Percentiles rank a stretch among this genome's conserved stretches.
These are phyloP conservation scores for Noctua pronuba DNA, from an alignment of 2,888 invertebrate species.

Conservation along the genomic window DNA sequence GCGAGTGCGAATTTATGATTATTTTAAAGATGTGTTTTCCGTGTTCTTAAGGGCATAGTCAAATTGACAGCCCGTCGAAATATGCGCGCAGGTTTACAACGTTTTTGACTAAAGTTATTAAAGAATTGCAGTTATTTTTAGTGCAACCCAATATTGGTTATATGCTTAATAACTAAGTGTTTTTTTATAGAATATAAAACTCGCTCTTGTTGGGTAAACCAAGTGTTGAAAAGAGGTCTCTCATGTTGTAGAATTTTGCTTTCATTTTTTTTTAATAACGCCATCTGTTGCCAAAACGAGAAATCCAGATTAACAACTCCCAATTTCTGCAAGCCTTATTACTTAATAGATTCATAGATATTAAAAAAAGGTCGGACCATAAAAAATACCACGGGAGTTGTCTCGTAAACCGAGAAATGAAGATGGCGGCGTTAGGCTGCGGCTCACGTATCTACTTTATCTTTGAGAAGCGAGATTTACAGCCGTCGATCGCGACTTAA, in stretches of 20 bases:
- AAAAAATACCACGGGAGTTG: conserved; percentile 57
- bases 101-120: too few species aligned
- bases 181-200: too few species aligned
- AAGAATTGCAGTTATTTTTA: too few species aligned
- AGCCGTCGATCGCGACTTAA: conserved; percentile 75
- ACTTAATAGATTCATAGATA: conserved; percentile 65
- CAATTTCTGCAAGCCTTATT: conserved; percentile 45
- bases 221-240: too few species aligned
- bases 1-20: too few species aligned
- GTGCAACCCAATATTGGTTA: too few species aligned
- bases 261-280: not conserved
- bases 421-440: conserved; percentile 73
- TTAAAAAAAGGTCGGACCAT: conserved; percentile 56
- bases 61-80: too few species aligned
- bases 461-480: conserved; percentile 76
- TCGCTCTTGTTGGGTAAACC: too few species aligned
- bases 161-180: too few species aligned
- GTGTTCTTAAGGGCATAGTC: too few species aligned
- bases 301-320: not conserved
- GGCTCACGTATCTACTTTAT: conserved; percentile 79
- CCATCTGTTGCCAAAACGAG: not conserved
- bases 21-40: too few species aligned
- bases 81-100: too few species aligned
- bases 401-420: conserved; percentile 68
- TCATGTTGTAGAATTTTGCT: not conserved